Base-by-base conservation (phyloP, 2,113 vertebrate genomes). In the Catharus fuscescens region DNA sequence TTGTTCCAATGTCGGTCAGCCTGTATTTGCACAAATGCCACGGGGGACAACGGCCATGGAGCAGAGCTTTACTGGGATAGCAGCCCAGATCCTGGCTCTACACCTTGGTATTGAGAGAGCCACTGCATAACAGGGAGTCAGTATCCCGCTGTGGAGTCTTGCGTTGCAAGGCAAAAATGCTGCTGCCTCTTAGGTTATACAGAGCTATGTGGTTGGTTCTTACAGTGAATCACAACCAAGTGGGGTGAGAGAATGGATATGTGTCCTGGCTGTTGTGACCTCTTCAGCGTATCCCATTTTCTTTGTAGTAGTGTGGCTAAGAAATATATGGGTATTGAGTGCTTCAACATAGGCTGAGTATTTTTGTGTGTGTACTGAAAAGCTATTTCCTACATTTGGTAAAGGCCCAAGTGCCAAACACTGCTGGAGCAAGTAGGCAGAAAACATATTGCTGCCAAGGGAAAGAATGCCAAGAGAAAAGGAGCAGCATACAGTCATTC, bases 51-150 rank as follows among this genome's bases (percentile, higher is more conserved):
- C 18, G 45, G 54, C 59, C n/a, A 4, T 6, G 50, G 38, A 57
- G 25, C 59, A 77, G 74, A 69, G 36, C 61, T 91, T 81, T 78
- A 9, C 31, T 5, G 5, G 25, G 36, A 52, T 2, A 28, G 38
- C 3, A 72, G 61, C 56, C 12, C 44, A 71, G 61, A 74, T 7
- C 10, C 9, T 50, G 59, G 23, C 12, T 50, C 23, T 78, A 15
- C 44, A 56, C 26, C 42, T 77, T 0, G 0, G 7, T 42, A 13
- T 1, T 38, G 24, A 56, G 61, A 52, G 34, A 82, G 62, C 8
- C 0, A 0, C 66, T 54, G 45, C 0, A 0, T 7, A n/a, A 44
- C 18, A 38, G 26, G 18, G 26, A 76, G 44, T 31, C 77, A 29
- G 23, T 21, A 8, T 54, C 47, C 79, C 2, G 3, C 34, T 72